A percentile compares a stretch with the other conserved stretches of the same genome.
Conservation (phyloP, 1,140 invertebrate genomes). For the Theocolax elegans region DNA sequence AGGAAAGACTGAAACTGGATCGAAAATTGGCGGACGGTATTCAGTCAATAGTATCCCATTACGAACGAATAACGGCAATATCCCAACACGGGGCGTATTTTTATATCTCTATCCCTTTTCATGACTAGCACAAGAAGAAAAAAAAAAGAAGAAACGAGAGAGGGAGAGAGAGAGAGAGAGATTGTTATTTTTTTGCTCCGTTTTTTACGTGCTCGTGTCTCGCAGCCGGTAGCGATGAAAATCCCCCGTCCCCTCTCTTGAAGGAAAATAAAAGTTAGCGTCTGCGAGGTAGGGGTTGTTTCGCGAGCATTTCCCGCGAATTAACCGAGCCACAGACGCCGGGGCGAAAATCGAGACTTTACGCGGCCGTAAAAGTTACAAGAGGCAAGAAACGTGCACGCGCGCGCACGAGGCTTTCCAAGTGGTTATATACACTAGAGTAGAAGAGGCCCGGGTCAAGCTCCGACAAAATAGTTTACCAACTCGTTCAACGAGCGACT, state of each 20-base stretch:
- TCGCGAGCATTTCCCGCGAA: slow-evolving; percentile 50
- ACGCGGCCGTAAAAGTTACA: slow-evolving; percentile 59
- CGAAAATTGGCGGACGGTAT: slow-evolving; percentile 7
- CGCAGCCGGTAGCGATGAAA: too few species aligned
- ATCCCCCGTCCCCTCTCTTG: too few species aligned
- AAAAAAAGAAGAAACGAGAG: too few species aligned
- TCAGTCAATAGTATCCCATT: background rate
- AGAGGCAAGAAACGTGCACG: slow-evolving; percentile 47
- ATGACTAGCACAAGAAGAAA: too few species aligned
- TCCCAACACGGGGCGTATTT: background rate
- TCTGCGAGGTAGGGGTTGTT: too few species aligned
- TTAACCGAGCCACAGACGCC: slow-evolving; percentile 50
- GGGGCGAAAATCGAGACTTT: slow-evolving; percentile 57
- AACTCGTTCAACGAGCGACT: slow-evolving; percentile 60
- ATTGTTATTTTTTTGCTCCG: too few species aligned
- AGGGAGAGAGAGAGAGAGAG: too few species aligned
- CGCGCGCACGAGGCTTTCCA: too few species aligned
- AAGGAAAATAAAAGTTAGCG: slow-evolving; percentile 21
- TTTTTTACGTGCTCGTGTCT: too few species aligned
- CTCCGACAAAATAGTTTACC: slow-evolving; percentile 58
- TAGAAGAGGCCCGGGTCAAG: slow-evolving; percentile 31
- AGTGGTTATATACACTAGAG: too few species aligned
- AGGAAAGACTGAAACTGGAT: slow-evolving; percentile 9
- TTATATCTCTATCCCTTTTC: background rate
- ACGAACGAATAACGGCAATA: slow-evolving; percentile 20